Base-by-base conservation (phyloP, 2,113 vertebrate genomes). In the Kobus ellipsiprymnus region DNA sequence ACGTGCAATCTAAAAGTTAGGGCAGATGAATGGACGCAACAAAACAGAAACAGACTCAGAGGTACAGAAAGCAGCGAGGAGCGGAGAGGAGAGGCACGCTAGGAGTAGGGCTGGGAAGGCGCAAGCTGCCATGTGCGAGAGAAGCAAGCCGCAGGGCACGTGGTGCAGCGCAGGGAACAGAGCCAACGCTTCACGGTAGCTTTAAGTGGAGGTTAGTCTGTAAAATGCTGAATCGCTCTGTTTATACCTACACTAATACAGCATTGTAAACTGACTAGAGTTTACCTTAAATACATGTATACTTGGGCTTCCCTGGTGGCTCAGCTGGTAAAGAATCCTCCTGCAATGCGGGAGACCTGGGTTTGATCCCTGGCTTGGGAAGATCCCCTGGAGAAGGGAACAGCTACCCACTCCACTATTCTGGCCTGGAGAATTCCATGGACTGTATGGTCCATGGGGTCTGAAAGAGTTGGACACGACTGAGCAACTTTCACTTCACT, bases 201-300 rank as follows among this genome's bases (percentile, higher is more conserved):
- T 27, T 2, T 4, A 7, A 27, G 12, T 3, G 0, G 10, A 40
- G 36, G 3, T 1, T 6, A 40, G 21, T 7, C 21, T 25, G 6
- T 21, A 2, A 40, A 25, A 25, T 2, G 1, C 11, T 40, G 67
- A 7, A 7, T 13, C 11, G 13, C 71, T 74, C 21, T 74, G 71
- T 6, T 74, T 25, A 23, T 3, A 74, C 19, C 36, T 44, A 6
- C 21, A 74, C 36, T 25, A 25, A 25, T 2, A 25, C 36, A 44
- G 36, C 0, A 74, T 3, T 25, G 71, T 13, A 14, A 14, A 13
- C 25, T 44, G 7, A 8, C 40, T 15, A 46, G 40, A 46, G 40
- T 16, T 29, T 36, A 74, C 23, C 25, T 74, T 16, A 16, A 46
- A 46, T 77, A 16, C 4, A n/a, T 19, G 62, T 4, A n/a, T n/a